Percentiles rank a stretch among this genome's conserved stretches.
These are phyloP conservation scores for Lasioglossum baleicum DNA, from an alignment of 1,140 invertebrate genomes.

Conservation along the genomic window DNA sequence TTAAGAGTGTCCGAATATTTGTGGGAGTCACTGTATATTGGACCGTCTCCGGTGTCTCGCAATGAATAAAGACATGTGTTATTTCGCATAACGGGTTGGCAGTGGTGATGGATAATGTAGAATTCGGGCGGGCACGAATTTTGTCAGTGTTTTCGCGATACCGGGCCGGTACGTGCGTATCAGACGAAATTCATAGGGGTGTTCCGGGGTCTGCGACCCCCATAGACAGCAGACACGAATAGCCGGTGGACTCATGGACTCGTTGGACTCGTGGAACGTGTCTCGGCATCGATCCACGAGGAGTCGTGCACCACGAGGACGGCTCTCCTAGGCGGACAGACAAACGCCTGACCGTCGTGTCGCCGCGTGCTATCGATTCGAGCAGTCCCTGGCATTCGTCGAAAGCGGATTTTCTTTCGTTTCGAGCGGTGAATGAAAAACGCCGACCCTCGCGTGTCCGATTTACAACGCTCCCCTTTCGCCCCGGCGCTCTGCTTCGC, in stretches of 20 bases:
- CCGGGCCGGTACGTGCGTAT: too few relatives aligned
- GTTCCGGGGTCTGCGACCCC: conserved; percentile 43
- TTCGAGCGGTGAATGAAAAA: conserved; percentile 52
- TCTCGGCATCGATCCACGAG: conserved; percentile 50
- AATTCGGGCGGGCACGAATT: too few relatives aligned
- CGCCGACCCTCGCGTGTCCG: background rate
- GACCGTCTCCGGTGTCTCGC: too few relatives aligned
- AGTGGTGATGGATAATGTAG: too few relatives aligned
- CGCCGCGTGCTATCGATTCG: conserved; percentile 56
- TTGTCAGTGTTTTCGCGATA: too few relatives aligned
- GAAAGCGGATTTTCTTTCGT: conserved; percentile 12
- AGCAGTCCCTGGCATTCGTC: conserved; percentile 49
- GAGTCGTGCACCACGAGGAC: conserved; percentile 48
- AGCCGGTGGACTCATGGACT: background rate
- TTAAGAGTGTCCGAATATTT: too few relatives aligned
- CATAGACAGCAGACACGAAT: background rate
- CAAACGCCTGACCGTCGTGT: conserved; percentile 50
- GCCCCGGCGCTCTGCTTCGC: background rate
- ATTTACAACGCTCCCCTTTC: background rate
- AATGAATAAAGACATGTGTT: too few relatives aligned
- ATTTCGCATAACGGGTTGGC: too few relatives aligned
- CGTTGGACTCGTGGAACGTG: background rate
- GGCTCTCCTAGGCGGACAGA: conserved; percentile 39
- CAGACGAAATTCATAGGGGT: conserved; percentile 44
- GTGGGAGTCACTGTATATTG: too few relatives aligned